Conservation (phyloP, 2,888 invertebrate genomes). For the Tribolium freemani region DNA sequence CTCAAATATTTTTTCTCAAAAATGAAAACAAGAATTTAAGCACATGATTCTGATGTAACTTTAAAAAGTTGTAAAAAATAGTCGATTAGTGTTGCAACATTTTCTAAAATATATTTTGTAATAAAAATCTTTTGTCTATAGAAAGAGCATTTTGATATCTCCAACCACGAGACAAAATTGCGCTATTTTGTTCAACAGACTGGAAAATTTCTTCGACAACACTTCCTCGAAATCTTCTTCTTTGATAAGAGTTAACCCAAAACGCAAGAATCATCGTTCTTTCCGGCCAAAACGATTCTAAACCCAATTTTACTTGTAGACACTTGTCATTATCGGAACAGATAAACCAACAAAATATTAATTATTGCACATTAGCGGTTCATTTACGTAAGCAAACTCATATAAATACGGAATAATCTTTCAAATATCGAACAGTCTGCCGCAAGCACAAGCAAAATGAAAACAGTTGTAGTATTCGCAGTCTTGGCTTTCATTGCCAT, state of each 20-base stretch:
- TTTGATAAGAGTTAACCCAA: background rate
- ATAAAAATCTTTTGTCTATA: too few relatives aligned
- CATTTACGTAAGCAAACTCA: constrained; percentile 42
- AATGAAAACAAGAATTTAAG: too few relatives aligned
- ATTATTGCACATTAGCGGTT: constrained; percentile 35
- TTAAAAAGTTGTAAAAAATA: too few relatives aligned
- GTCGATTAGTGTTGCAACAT: too few relatives aligned
- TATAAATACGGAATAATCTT: constrained; percentile 38
- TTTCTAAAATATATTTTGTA: too few relatives aligned
- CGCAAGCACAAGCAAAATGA: constrained; percentile 19
- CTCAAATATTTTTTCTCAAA: too few relatives aligned
- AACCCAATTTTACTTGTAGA: constrained; percentile 2
- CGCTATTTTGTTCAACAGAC: background rate
- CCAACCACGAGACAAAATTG: too few relatives aligned
- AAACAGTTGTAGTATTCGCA: background rate
- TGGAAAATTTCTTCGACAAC: background rate
- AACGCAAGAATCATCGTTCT: background rate
- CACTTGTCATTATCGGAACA: constrained; percentile 34
- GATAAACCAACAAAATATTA: constrained; percentile 40
- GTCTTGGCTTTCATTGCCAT: background rate
- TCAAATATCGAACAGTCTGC: constrained; percentile 5
- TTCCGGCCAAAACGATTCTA: background rate
- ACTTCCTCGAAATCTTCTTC: background rate
- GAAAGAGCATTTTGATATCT: too few relatives aligned
- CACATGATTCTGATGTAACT: too few relatives aligned